phyloP scores from a whole-genome alignment of 2,888 invertebrate species.

The Drosophila kokeensis region DNA sequence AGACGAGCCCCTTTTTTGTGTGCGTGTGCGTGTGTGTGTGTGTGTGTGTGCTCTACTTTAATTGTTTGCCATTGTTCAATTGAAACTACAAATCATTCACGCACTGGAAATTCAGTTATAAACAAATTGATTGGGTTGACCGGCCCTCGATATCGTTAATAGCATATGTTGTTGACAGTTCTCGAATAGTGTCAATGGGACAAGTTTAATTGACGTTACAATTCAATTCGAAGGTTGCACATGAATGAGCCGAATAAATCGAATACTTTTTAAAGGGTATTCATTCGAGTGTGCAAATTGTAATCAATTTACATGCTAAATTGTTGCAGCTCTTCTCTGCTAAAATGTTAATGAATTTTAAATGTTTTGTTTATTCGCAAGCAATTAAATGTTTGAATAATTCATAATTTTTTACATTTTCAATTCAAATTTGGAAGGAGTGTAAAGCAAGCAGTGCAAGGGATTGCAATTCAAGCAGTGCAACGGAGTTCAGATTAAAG shows the following conservation, averaged over 20 bases:
- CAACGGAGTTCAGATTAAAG: neutral
- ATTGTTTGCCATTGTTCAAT: slow-evolving; percentile 15
- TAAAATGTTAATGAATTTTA: neutral
- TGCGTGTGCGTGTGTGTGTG: no score
- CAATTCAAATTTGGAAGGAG: neutral
- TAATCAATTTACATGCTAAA: slow-evolving; percentile 5
- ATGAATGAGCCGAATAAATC: slow-evolving; percentile 26
- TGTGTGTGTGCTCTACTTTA: neutral
- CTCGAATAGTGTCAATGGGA: slow-evolving; percentile 62
- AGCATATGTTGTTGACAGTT: slow-evolving; percentile 29
- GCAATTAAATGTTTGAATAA: neutral
- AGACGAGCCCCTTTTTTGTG: slow-evolving; percentile 51
- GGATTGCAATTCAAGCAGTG: neutral
- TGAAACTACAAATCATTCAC: slow-evolving; percentile 26
- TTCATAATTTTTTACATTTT: neutral
- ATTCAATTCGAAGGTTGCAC: slow-evolving; percentile 60
- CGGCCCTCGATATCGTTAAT: slow-evolving; percentile 35
- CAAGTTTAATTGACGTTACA: slow-evolving; percentile 68
- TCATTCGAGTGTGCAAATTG: neutral
- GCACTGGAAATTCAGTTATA: slow-evolving; percentile 57
- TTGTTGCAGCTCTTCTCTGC: neutral
- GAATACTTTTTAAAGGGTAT: neutral
- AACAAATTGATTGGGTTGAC: slow-evolving; percentile 51
- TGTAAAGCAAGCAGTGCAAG: neutral
- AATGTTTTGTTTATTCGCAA: neutral